These are phyloP conservation scores for Canis aureus DNA, from an alignment of 2,113 vertebrate species.

Conservation along the genomic window DNA sequence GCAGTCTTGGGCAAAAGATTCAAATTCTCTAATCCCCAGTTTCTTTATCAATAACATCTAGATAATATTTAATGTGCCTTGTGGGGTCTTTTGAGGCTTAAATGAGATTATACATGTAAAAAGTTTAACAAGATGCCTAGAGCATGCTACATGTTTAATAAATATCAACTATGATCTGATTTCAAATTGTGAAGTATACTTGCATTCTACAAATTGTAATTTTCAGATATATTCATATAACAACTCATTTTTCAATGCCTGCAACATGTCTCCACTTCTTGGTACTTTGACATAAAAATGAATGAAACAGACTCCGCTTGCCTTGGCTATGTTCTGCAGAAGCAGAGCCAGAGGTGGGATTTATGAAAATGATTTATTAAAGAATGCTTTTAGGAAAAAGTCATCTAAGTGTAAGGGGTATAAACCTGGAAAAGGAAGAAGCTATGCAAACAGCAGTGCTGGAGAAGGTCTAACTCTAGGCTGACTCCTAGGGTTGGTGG, in stretches of 20 bases:
- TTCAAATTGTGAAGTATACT: neutral
- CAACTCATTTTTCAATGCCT: slow-evolving; percentile 42
- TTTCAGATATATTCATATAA: slow-evolving; percentile 24
- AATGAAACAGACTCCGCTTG: neutral
- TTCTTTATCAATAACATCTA: slow-evolving; percentile 13
- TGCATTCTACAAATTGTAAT: neutral
- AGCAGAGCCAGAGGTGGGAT: neutral
- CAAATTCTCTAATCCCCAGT: neutral
- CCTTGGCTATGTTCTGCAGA: neutral
- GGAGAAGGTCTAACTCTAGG: neutral
- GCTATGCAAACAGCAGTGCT: neutral
- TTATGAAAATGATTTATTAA: slow-evolving; percentile 62
- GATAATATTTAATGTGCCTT: neutral
- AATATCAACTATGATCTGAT: neutral
- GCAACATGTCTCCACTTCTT: neutral
- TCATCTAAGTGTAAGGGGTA: neutral
- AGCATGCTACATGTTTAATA: slow-evolving; percentile 6
- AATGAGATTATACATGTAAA: slow-evolving; percentile 6
- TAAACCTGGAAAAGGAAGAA: neutral
- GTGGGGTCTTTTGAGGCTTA: neutral
- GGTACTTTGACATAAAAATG: slow-evolving; percentile 54
- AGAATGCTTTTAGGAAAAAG: slow-evolving; percentile 20
- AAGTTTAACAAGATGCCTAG: neutral
- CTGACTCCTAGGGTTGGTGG: neutral
- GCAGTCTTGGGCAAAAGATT: neutral